phyloP scores from a whole-genome alignment of 2,888 invertebrate species.

The Lepidochitona cinerea region DNA sequence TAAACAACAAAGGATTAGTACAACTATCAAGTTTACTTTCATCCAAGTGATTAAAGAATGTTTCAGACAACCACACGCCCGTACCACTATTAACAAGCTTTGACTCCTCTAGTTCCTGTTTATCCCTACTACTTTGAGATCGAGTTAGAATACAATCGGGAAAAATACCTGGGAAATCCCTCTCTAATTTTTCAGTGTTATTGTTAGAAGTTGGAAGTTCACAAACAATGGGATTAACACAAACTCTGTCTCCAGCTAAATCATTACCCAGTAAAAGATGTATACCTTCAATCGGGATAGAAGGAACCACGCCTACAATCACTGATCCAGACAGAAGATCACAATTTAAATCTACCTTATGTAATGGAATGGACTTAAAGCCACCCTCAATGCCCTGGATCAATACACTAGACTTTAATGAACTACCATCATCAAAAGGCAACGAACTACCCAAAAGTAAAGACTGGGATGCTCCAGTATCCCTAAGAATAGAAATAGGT shows the following conservation, averaged over 20 bases:
- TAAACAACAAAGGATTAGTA: too few relatives aligned
- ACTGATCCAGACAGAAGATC: constrained; percentile 9
- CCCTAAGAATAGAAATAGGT: constrained; percentile 9
- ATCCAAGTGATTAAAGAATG: neutral
- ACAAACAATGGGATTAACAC: neutral
- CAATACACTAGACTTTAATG: too few relatives aligned
- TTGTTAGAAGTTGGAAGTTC: neutral
- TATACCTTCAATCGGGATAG: neutral
- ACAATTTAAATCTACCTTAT: neutral
- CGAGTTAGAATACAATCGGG: neutral
- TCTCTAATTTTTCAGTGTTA: neutral
- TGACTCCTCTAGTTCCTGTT: too few relatives aligned
- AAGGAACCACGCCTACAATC: neutral
- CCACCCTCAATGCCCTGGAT: constrained; percentile 2
- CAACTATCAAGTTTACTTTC: neutral
- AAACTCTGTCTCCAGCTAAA: constrained; percentile 9
- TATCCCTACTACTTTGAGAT: neutral
- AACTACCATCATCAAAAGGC: neutral
- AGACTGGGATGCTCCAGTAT: constrained; percentile 6
- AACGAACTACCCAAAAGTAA: too few relatives aligned
- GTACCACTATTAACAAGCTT: too few relatives aligned
- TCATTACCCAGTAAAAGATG: neutral
- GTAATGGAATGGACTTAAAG: neutral
- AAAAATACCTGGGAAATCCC: neutral
- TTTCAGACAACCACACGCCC: neutral